phyloP scores from a whole-genome alignment of 2,888 invertebrate species.

The Harmothoe impar region DNA sequence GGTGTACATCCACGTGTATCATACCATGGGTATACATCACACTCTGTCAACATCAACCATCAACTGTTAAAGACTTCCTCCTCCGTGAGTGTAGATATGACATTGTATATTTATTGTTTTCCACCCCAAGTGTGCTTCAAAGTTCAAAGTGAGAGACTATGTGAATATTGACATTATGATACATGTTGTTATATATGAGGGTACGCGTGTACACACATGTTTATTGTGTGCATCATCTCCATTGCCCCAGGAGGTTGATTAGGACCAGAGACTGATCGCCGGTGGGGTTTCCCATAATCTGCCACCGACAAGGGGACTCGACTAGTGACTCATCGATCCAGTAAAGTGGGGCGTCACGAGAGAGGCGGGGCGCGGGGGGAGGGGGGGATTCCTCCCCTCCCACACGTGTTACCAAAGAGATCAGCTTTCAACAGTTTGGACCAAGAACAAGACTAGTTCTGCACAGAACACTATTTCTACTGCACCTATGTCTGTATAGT shows the following conservation, averaged over 20 bases:
- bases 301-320: not conserved
- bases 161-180: too few relatives aligned
- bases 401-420: not conserved
- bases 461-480: too few relatives aligned
- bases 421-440: slow-evolving; percentile 3
- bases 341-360: not conserved
- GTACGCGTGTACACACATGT: not conserved
- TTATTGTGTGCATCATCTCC: not conserved
- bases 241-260: not conserved
- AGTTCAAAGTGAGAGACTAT: not conserved
- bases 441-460: too few relatives aligned
- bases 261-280: not conserved
- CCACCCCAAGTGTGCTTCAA: slow-evolving; percentile 25
- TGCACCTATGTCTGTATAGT: too few relatives aligned
- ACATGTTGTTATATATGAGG: not conserved
- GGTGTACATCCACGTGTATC: not conserved
- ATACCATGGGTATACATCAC: not conserved
- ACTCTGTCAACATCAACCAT: not conserved
- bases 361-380: too few relatives aligned
- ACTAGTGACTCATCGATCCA: slow-evolving; percentile 15
- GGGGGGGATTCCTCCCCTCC: not conserved
- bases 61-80: not conserved
- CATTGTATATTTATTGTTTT: not conserved
- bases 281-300: slow-evolving; percentile 34
- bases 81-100: slow-evolving; percentile 27